Evolutionary conservation across 2,113 vertebrate genomes (phyloP).

Genomic region (Callocephalon fimbriatum): DNA sequence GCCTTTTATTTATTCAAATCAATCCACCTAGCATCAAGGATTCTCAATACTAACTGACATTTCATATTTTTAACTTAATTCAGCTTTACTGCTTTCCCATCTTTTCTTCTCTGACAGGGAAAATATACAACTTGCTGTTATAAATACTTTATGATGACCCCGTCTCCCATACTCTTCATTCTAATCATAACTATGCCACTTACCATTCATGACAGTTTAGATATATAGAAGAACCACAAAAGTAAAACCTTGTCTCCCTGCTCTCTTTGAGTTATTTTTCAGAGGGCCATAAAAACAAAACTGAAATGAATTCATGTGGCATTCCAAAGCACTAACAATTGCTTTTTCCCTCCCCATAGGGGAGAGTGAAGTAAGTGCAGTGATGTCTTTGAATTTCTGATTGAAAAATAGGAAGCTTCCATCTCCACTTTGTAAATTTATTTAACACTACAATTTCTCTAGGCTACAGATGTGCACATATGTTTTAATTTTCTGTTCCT

Average conservation of each 20-base stretch:
- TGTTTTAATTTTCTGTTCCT: background rate
- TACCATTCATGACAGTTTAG: conserved; percentile 32
- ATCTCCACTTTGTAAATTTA: background rate
- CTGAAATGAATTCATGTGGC: conserved; percentile 17
- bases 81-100: conserved; percentile 44
- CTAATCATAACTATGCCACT: conserved; percentile 59
- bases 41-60: conserved; percentile 17
- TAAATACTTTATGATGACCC: conserved; percentile 70
- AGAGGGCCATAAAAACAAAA: conserved; percentile 47
- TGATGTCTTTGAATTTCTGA: background rate
- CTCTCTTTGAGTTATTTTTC: conserved; percentile 23
- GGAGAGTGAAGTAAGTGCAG: background rate
- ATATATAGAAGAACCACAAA: conserved; percentile 45
- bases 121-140: conserved; percentile 35
- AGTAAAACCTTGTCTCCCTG: conserved; percentile 8
- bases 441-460: background rate
- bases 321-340: conserved; percentile 25
- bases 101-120: conserved; percentile 39
- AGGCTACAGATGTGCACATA: background rate
- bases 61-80: conserved; percentile 68
- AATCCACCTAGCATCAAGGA: background rate
- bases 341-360: background rate
- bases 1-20: conserved; percentile 16
- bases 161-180: conserved; percentile 38
- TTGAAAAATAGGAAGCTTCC: conserved; percentile 30